Evolutionary conservation across 2,797 vertebrate genomes (phyloP), one percentile per base, ranked within the genome.

Genomic region (Harpagifer antarcticus): DNA sequence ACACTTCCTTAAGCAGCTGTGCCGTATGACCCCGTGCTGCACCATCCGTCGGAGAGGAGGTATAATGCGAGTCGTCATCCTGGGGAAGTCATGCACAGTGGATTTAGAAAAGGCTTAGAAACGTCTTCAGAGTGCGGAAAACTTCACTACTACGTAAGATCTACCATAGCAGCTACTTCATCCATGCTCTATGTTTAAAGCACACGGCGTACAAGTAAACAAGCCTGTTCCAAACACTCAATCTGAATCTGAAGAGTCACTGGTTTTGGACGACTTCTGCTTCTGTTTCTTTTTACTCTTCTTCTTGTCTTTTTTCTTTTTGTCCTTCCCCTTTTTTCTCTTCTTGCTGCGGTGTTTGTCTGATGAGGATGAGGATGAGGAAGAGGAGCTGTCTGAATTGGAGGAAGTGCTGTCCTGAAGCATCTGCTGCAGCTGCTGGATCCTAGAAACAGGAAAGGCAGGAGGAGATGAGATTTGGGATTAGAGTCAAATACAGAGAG

Each of bases 381-480:
- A 94, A 74, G 96, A 95, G 75, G 91, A 94, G 52, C 94, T 95
- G 78, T 94, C 94, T 27, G 95, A 89, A 78, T 94, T 94, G 10
- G 79, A 84, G 2, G 91, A 91, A 75, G 96, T 98, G 74, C 96
- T 96, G 86, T 98, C 97, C 79, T 97, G 96, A 40, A 99, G 95
- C 54, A 99, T 94, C 87, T 97, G 96, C 88, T 96, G 97, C 61
- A 99, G 90, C 83, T 99, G 97, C 89, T 97, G 94, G 89, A 99
- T 99, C 93, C 97, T 99, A 82, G 48, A 86, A 73, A 70, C 62
- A 83, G 63, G 57, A 69, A 54, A 72, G 20, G 13, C 15, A 23
- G 12, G 47, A 65, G 56, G 52, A 70, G 67, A 78, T 37, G 33
- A n/a, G 40, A 52, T 15, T 31, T 73, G 50, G 63, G 27, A 66